Percentiles rank a stretch among this genome's conserved stretches.
phyloP scores from a whole-genome alignment of 2,888 invertebrate species.

The Oligia latruncula region DNA sequence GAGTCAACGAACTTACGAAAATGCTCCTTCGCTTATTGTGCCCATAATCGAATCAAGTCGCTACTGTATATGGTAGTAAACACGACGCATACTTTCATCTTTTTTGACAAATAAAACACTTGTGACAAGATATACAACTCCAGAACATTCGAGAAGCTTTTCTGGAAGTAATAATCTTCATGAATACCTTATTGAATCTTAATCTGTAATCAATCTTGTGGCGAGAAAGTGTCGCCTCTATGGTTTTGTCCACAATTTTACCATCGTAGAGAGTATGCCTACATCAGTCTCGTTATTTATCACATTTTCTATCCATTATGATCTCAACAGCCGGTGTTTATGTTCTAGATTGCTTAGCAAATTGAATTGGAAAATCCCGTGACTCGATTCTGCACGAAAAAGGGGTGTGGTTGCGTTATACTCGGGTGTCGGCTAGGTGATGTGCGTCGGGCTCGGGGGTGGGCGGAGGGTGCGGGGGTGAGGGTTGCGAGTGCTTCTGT shows the following conservation, averaged over 20 bases:
- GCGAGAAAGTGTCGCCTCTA: conserved; percentile 45
- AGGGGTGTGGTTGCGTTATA: conserved; percentile 88
- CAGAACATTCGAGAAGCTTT: conserved; percentile 67
- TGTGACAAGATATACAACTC: conserved; percentile 74
- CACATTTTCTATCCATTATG: conserved; percentile 65
- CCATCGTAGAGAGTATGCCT: conserved; percentile 16
- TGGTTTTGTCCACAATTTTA: conserved; percentile 37
- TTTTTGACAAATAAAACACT: conserved; percentile 81
- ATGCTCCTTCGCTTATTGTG: conserved; percentile 87
- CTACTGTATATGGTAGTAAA: conserved; percentile 86
- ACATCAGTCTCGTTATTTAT: conserved; percentile 47
- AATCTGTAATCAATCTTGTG: conserved; percentile 60
- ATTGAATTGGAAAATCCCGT: conserved; percentile 89
- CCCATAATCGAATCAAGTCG: conserved; percentile 88
- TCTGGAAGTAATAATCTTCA: conserved; percentile 64
- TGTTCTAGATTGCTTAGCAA: conserved; percentile 80
- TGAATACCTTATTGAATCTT: conserved; percentile 49
- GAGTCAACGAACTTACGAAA: conserved; percentile 89
- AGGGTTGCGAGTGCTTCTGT: conserved; percentile 82
- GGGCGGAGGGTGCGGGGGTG: conserved; percentile 75
- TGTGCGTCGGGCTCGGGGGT: conserved; percentile 76
- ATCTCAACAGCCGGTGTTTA: conserved; percentile 63
- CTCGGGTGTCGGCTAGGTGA: conserved; percentile 78
- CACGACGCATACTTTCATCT: conserved; percentile 79
- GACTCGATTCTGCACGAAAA: conserved; percentile 85